These are phyloP conservation scores for Tigriopus japonicus DNA, from an alignment of 1,140 invertebrate species.

Conservation along the genomic window DNA sequence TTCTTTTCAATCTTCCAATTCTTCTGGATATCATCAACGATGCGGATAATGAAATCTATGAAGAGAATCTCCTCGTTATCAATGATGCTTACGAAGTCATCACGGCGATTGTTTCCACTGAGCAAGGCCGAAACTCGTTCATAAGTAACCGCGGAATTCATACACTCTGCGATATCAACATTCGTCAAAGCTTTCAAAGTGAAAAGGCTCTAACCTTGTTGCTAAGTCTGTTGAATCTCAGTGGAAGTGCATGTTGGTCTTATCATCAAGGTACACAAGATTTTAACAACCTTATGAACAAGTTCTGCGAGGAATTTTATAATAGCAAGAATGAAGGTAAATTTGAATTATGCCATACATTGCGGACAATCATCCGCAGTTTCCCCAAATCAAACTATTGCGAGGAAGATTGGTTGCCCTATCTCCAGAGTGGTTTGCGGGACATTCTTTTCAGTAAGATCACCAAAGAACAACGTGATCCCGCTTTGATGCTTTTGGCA, in stretches of 20 bases:
- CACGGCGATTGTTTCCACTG: slow-evolving; percentile 29
- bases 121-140: slow-evolving; percentile 18
- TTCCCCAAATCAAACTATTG: slow-evolving; percentile 25
- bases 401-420: slow-evolving; percentile 4
- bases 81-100: slow-evolving; percentile 68
- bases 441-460: slow-evolving; percentile 71
- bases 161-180: slow-evolving; percentile 63
- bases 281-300: slow-evolving; percentile 60
- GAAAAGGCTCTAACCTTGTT: slow-evolving; percentile 61
- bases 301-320: slow-evolving; percentile 64
- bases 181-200: slow-evolving; percentile 61
- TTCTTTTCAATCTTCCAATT: slow-evolving; percentile 54
- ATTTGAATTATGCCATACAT: slow-evolving; percentile 56
- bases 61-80: slow-evolving; percentile 66
- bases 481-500: slow-evolving; percentile 58
- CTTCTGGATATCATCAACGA: slow-evolving; percentile 59
- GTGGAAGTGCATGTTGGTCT: slow-evolving; percentile 3
- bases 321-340: slow-evolving; percentile 66
- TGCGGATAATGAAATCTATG: slow-evolving; percentile 45
- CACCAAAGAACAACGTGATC: slow-evolving; percentile 62
- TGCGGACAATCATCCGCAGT: slow-evolving; percentile 50
- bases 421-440: slow-evolving; percentile 16
- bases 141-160: slow-evolving; percentile 42
- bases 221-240: slow-evolving; percentile 33
- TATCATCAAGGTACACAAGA: slow-evolving; percentile 32